These are phyloP conservation scores for Miltochrista miniata DNA, from an alignment of 2,888 invertebrate species.

Conservation along the genomic window DNA sequence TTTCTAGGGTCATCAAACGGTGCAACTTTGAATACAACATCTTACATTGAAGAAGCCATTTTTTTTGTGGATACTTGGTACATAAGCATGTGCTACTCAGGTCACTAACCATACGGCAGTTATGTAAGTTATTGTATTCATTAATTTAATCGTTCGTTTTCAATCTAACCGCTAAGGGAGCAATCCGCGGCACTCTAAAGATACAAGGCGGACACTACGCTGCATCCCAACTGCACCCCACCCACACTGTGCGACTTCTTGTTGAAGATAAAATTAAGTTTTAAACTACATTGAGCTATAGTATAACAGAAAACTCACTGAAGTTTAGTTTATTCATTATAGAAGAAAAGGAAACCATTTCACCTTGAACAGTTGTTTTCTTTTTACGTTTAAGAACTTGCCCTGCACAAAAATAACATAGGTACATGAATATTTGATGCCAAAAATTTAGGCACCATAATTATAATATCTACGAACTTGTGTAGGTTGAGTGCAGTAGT, in stretches of 20 bases:
- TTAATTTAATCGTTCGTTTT: constrained; percentile 51
- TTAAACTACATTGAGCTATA: too few species aligned
- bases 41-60: constrained; percentile 9
- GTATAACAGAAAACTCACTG: too few species aligned
- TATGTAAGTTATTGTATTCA: constrained; percentile 57
- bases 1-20: constrained; percentile 73
- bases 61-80: constrained; percentile 1
- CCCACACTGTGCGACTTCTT: constrained; percentile 10
- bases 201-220: constrained; percentile 76
- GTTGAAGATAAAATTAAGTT: background rate
- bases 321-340: background rate
- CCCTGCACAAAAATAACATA: too few species aligned
- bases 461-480: background rate
- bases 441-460: too few species aligned
- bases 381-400: too few species aligned
- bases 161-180: constrained; percentile 76
- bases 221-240: constrained; percentile 62
- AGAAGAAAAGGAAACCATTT: too few species aligned
- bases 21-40: constrained; percentile 66
- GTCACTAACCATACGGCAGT: background rate
- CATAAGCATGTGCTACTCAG: background rate
- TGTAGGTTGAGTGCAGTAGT: constrained; percentile 60
- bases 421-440: too few species aligned
- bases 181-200: constrained; percentile 74
- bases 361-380: too few species aligned